Evolutionary conservation across 2,797 vertebrate genomes (phyloP).

Genomic region (Buceros bicornis): DNA sequence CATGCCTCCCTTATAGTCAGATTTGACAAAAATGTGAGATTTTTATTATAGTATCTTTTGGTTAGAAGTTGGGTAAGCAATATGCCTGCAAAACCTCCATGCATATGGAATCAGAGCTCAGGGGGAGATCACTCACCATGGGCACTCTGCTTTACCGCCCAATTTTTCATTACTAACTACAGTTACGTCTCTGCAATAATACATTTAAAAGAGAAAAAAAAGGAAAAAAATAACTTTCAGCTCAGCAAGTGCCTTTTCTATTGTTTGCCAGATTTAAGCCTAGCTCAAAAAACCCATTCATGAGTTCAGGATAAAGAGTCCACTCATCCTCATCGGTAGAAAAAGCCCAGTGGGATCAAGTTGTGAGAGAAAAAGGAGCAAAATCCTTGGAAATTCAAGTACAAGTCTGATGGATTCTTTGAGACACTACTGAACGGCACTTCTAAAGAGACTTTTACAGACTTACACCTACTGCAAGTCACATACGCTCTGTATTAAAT

Average conservation of each 20-base stretch:
- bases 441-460: slow-evolving; percentile 16
- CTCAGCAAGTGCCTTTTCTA: slow-evolving; percentile 11
- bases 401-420: slow-evolving; percentile 12
- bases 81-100: background rate
- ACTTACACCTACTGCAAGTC: background rate
- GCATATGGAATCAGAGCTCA: background rate
- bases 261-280: background rate
- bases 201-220: background rate
- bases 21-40: slow-evolving; percentile 26
- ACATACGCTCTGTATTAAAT: slow-evolving; percentile 18
- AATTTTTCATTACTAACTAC: slow-evolving; percentile 20
- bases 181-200: background rate
- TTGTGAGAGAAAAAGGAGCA: background rate
- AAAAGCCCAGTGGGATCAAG: background rate
- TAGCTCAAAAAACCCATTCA: background rate
- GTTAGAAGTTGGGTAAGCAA: slow-evolving; percentile 5
- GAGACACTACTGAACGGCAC: background rate
- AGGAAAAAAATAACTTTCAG: background rate
- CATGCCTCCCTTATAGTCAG: background rate
- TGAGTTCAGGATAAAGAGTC: background rate
- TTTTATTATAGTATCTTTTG: slow-evolving; percentile 11
- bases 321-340: background rate
- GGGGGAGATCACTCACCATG: background rate
- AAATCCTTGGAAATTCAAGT: slow-evolving; percentile 6
- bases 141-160: background rate